Conservation (phyloP, 1,140 invertebrate species). For the Lepidurus packardi region DNA sequence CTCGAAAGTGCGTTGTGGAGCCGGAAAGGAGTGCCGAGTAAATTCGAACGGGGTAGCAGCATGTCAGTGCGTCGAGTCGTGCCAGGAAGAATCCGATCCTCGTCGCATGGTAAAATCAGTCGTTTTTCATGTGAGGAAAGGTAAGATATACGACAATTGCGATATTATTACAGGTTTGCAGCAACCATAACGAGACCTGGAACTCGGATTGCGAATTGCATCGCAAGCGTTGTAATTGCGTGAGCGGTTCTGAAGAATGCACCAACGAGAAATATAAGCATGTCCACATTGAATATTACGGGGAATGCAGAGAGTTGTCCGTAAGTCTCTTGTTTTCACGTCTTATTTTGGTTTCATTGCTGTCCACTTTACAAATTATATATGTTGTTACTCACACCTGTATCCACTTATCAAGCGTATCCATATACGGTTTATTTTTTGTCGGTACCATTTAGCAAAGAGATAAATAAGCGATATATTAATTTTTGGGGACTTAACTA, state of each 20-base stretch:
- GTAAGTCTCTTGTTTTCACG: constrained; percentile 46
- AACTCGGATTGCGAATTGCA: constrained; percentile 86
- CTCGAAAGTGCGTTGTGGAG: constrained; percentile 75
- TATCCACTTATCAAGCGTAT: background rate
- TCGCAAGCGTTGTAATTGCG: constrained; percentile 80
- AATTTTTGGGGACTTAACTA: constrained; percentile 42
- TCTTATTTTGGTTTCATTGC: background rate
- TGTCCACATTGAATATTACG: constrained; percentile 89
- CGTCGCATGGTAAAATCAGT: constrained; percentile 57
- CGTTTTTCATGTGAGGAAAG: background rate
- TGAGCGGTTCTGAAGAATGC: constrained; percentile 66
- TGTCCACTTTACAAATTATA: background rate
- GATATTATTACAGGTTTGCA: constrained; percentile 63
- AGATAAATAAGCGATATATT: constrained; percentile 24
- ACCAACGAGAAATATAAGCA: constrained; percentile 67
- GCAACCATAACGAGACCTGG: constrained; percentile 90
- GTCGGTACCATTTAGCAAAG: background rate
- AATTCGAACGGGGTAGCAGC: constrained; percentile 62
- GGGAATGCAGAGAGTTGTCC: constrained; percentile 68
- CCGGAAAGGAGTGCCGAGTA: constrained; percentile 78
- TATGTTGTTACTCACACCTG: background rate
- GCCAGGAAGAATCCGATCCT: constrained; percentile 69
- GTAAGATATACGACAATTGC: background rate
- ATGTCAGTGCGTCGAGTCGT: constrained; percentile 78
- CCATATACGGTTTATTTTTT: no score